Evolutionary conservation across 2,113 vertebrate species (phyloP), one percentile per base, ranked within the genome.

Genomic region (Chitala chitala): DNA sequence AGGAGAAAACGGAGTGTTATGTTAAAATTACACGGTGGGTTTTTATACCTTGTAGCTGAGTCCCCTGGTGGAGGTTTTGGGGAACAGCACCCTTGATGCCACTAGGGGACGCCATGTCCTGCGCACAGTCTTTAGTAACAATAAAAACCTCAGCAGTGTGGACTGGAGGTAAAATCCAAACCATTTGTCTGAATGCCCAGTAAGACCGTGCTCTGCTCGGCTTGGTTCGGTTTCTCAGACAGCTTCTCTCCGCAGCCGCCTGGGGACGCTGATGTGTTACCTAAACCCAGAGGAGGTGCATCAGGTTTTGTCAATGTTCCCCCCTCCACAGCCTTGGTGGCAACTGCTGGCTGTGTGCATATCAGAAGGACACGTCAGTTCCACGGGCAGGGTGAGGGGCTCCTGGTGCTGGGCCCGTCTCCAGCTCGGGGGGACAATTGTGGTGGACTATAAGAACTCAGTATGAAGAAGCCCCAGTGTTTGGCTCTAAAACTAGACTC

Each of bases 221-320:
- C 17, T 50, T 15, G 26, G 9, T 13, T 24, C 31, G 17, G 9
- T n/a, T 56, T 5, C 29, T 69, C 44, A 53, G 68, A 17, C 1
- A 0, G 44, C 48, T 69, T 5, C 22, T 73, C 13, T 69, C 70
- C 73, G 54, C 78, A 78, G 72, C 83, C 95, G 94, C 82, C 85
- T 96, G 63, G 94, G 94, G 48, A 72, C 85, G 51, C 87, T 96
- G 0, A 85, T 87, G 1, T 95, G 94, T 80, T 95, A 94, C 86
- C 76, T 94, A 85, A 93, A 86, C 73, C 89, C 90, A 1, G 89
- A 89, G 50, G 90, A 94, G 6, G 82, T 96, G 53, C 87, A 84
- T 69, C 83, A 80, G 20, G 82, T 91, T 81, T 86, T 92, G 13
- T 86, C 87, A 58, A 78, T 90, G 72, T 84, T 75, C 42, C 79